A percentile compares a stretch with the other conserved stretches of the same genome.
These are phyloP conservation scores for Cepaea nemoralis DNA, from an alignment of 1,140 invertebrate species.

Conservation along the genomic window DNA sequence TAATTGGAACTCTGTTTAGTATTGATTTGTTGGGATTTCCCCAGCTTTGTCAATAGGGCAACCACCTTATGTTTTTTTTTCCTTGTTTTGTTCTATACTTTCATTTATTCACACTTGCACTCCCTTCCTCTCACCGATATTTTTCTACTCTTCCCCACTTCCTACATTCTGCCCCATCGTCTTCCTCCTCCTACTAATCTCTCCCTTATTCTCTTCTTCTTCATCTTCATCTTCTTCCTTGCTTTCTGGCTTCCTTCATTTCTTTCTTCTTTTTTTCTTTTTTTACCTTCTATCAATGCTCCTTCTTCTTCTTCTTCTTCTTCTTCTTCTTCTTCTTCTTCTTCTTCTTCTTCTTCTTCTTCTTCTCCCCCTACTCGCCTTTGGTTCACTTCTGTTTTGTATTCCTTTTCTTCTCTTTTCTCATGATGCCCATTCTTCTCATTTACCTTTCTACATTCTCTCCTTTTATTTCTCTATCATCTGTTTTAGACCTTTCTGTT, in stretches of 20 bases:
- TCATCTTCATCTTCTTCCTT: not conserved
- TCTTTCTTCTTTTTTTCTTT: slow-evolving; percentile 8
- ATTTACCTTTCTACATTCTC: not conserved
- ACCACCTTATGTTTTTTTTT: too few species aligned
- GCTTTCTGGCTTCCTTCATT: not conserved
- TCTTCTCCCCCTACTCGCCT: not conserved
- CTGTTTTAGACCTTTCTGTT: not conserved
- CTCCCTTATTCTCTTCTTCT: slow-evolving; percentile 6
- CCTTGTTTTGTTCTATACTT: too few species aligned
- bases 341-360: slow-evolving; percentile 10
- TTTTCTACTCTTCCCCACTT: not conserved
- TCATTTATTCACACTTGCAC: too few species aligned
- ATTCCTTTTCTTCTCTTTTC: not conserved
- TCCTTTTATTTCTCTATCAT: not conserved
- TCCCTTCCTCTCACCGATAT: too few species aligned
- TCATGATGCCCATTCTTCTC: not conserved
- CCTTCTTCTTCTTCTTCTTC: not conserved
- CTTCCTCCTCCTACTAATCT: not conserved
- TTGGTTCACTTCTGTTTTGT: not conserved
- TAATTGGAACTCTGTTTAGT: too few species aligned
- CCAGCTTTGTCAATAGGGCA: too few species aligned
- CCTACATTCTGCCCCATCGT: not conserved
- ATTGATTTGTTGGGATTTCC: too few species aligned
- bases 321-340: not conserved
- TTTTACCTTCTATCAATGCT: not conserved